Conservation (phyloP, 1,140 invertebrate genomes). For the Drosophila sucinea region DNA sequence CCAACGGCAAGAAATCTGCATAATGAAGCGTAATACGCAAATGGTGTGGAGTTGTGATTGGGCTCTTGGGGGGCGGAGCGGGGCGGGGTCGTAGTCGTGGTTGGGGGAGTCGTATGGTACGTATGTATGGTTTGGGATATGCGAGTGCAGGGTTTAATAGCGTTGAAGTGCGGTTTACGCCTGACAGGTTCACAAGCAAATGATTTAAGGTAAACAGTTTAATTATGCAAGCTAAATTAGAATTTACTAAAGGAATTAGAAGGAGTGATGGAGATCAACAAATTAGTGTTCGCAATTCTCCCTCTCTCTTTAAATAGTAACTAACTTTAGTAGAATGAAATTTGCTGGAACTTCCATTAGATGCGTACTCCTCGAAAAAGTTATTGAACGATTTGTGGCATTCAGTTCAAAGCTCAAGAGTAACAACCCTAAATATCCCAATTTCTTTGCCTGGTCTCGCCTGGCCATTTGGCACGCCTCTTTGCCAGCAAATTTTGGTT, state of each 20-base stretch:
- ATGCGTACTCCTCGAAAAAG: conserved; percentile 16
- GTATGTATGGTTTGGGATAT: conserved; percentile 18
- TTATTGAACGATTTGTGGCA: conserved; percentile 67
- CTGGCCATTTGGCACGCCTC: conserved; percentile 47
- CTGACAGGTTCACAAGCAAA: conserved; percentile 37
- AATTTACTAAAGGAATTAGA: conserved; percentile 21
- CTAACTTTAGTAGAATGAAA: no score
- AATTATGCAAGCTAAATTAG: conserved; percentile 31
- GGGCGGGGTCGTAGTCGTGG: no score
- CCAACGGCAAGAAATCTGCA: conserved; percentile 73
- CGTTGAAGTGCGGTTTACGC: conserved; percentile 50
- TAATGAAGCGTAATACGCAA: conserved; percentile 80
- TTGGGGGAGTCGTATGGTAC: no score
- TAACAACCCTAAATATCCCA: conserved; percentile 28
- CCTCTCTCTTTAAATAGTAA: background rate
- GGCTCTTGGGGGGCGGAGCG: conserved; percentile 19
- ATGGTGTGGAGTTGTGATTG: conserved; percentile 75
- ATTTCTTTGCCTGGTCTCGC: conserved; percentile 18
- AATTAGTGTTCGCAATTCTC: background rate
- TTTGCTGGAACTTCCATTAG: no score
- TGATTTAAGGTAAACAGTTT: conserved; percentile 49
- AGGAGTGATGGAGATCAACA: background rate
- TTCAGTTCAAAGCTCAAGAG: conserved; percentile 52
- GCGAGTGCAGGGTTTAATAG: conserved; percentile 42
- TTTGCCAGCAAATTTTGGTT: conserved; percentile 56